phyloP scores from a whole-genome alignment of 2,888 invertebrate genomes.

The Microctonus aethiopoides region DNA sequence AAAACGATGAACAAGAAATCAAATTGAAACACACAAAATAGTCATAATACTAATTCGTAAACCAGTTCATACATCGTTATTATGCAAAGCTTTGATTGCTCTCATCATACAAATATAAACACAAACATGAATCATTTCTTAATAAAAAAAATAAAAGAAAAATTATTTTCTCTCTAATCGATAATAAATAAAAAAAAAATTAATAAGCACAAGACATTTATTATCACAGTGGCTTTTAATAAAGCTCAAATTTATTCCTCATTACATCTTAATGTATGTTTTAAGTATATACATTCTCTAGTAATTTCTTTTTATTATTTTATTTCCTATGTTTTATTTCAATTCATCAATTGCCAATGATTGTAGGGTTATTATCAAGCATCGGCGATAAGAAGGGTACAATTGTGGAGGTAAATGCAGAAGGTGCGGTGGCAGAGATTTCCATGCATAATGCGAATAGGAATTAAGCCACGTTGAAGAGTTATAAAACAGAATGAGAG shows the following conservation, averaged over 20 bases:
- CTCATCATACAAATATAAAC: not conserved
- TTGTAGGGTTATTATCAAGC: conserved; percentile 32
- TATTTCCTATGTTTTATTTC: not conserved
- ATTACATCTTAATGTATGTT: not conserved
- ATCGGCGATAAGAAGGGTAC: conserved; percentile 26
- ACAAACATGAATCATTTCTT: not conserved
- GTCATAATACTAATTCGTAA: conserved; percentile 16
- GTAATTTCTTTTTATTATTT: not conserved
- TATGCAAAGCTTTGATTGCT: not conserved
- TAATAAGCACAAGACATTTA: not conserved
- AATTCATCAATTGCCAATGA: conserved; percentile 15
- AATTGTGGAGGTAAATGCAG: conserved; percentile 24
- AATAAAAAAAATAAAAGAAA: not conserved
- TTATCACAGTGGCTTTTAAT: not conserved
- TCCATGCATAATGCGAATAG: conserved; percentile 54
- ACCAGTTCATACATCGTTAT: not conserved
- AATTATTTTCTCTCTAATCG: no score
- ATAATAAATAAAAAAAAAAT: no score
- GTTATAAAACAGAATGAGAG: not conserved
- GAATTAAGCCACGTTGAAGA: conserved; percentile 31
- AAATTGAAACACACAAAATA: no score
- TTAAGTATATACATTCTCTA: not conserved
- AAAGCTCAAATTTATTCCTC: not conserved
- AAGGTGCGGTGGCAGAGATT: conserved; percentile 42
- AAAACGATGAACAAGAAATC: no score